Conservation (phyloP, 2,797 vertebrate genomes). For the Graptemys geographica region DNA sequence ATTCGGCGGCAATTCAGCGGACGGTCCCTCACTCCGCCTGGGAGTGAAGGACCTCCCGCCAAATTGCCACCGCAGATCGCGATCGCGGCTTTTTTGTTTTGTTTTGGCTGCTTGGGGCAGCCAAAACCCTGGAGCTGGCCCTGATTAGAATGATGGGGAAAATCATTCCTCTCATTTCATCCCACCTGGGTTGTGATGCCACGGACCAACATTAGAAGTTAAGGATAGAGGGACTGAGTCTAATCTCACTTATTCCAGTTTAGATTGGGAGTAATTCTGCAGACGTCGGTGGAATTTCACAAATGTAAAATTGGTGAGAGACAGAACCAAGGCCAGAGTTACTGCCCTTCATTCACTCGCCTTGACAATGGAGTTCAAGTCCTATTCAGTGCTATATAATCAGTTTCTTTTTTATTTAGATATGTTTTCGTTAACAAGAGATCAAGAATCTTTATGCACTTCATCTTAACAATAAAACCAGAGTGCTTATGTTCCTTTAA, state of each 20-base stretch:
- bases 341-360: background rate
- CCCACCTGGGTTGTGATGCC: accelerated
- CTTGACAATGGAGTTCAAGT: background rate
- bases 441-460: background rate
- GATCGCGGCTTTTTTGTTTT: no score
- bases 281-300: background rate
- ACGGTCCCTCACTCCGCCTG: no score
- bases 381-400: background rate
- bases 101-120: no score
- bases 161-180: background rate
- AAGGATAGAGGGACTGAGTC: background rate
- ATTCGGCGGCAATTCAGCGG: no score
- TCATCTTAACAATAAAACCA: background rate
- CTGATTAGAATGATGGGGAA: background rate
- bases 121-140: no score
- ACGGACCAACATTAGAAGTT: accelerated
- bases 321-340: background rate
- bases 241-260: background rate
- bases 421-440: background rate
- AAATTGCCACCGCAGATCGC: no score
- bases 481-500: background rate
- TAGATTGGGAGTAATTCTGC: background rate
- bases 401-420: background rate
- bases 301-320: background rate
- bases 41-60: no score